Base-by-base conservation (phyloP, 2,888 invertebrate species). In the Lasioglossum pauxillum region DNA sequence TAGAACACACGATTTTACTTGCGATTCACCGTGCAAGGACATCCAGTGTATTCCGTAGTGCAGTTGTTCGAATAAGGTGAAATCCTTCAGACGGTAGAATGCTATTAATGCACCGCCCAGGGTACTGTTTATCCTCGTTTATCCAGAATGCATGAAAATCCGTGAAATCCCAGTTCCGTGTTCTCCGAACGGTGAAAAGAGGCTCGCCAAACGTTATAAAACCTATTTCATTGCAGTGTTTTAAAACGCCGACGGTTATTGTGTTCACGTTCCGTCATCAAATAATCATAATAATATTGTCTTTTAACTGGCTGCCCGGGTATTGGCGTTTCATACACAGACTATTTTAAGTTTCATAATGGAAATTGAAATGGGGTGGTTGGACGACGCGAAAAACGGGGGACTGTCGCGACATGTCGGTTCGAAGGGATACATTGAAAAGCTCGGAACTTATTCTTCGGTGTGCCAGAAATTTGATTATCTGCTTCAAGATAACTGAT, bases 271-370 rank as follows among this genome's bases (percentile, higher is more conserved):
- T 27, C 53, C 23, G 78, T 78, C 53, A 41, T 57, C 27, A n/a
- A 78, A 46, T 78, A 57, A 67, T 46, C 10, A 67, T n/a, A 69
- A 72, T 71, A 31, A 57, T 38, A 57, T 46, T 49, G 41, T 41
- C 74, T 69, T 69, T 80, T 74, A 80, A 53, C 49, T 12, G 71
- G 23, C 69, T 12, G 67, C 5, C 14, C 44, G 35, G 19, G 16
- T 31, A 41, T 78, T 41, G 31, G 60, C 23, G 12, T 46, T 46
- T 77, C 77, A 44, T 73, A 27, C 73, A 8, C 64, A 16, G 38
- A 44, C 12, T 64, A 71, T 83, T 83, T 80, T 46, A 49, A 64
- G 64, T 60, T 74, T 77, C 49, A 60, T 73, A 75, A 80, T 57
- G 64, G 53, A 44, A 84, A 84, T 75, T 83, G 31, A n/a, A 27